A percentile compares a stretch with the other conserved stretches of the same genome.
phyloP scores from a whole-genome alignment of 2,113 vertebrate genomes.

The Paramormyrops kingsleyae region DNA sequence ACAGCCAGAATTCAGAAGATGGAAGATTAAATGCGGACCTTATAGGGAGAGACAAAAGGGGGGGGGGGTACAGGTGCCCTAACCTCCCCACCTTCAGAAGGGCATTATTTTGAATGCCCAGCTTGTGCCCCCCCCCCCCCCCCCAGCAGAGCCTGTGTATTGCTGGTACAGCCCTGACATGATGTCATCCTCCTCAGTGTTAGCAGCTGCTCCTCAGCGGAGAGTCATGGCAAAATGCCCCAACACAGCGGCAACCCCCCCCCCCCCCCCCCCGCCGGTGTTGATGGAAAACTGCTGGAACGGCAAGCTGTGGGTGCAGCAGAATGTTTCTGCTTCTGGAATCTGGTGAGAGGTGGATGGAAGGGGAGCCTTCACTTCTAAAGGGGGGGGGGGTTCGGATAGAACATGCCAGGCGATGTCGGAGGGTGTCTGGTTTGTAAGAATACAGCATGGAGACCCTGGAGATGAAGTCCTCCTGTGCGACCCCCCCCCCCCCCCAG shows the following conservation, averaged over 20 bases:
- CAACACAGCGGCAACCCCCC: slow-evolving; percentile 65
- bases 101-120: background rate
- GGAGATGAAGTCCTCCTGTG: background rate
- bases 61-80: background rate
- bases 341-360: background rate
- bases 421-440: background rate
- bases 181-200: background rate
- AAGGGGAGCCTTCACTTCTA: background rate
- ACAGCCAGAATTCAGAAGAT: background rate
- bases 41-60: background rate
- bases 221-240: slow-evolving; percentile 69
- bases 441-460: background rate
- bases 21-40: background rate
- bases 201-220: slow-evolving; percentile 67
- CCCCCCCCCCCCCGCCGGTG: slow-evolving; percentile 61
- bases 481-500: background rate
- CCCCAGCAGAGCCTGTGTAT: background rate
- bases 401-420: background rate
- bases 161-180: background rate
- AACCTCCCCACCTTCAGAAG: background rate
- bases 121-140: background rate
- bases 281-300: slow-evolving; percentile 52
- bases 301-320: slow-evolving; percentile 1
- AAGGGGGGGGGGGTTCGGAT: background rate
- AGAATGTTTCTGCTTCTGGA: background rate